Evolutionary conservation across 92 coral and sea anemone species (phyloP), one percentile per base, ranked within the genome.

Genomic region (Phenganax marumi): DNA sequence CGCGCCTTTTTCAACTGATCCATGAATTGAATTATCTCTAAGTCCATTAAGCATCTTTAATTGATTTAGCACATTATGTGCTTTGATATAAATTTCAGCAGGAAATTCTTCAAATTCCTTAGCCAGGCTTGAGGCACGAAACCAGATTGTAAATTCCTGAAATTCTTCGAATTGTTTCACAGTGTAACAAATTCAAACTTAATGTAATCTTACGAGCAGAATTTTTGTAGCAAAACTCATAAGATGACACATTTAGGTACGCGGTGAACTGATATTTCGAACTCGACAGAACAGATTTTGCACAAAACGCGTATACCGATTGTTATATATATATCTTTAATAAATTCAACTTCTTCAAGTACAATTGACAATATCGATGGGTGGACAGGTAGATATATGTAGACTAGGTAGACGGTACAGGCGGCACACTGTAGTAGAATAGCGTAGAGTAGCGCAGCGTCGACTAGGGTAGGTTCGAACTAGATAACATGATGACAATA

Each of bases 1-100:
- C 75, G 77, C 47, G 77, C 77, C 56, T 50, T 47, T 72, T 19
- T 72, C 46, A 72, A 72, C 46, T 72, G 77, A 47, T 46, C 56
- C 56, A 68, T 68, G 6, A 47, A 0, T 12, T 72, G 55, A 8
- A 12, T 21, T 72, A 47, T 43, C 52, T 69, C 19, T 43, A 18
- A 7, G 7, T 49, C 52, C 19, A 26, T 43, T 12, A 17, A 10
- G 52, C 26, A 49, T 3, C 19, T 7, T 10, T 69, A 43, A 69
- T 69, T 33, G 75, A 18, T 69, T 14, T 51, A 69, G 75, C 0
- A 69, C 23, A 51, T 26, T 69, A 58, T 33, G 43, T 4, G 43
- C 43, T 4, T 16, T 58, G 8, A 58, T 58, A 23, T 3, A 23
- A 7, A 19, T 18, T 19, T 12, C 11, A 19, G 6, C 68, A 62